phyloP scores from a whole-genome alignment of 1,140 invertebrate genomes.

The Stenopsyche tienmushanensis region DNA sequence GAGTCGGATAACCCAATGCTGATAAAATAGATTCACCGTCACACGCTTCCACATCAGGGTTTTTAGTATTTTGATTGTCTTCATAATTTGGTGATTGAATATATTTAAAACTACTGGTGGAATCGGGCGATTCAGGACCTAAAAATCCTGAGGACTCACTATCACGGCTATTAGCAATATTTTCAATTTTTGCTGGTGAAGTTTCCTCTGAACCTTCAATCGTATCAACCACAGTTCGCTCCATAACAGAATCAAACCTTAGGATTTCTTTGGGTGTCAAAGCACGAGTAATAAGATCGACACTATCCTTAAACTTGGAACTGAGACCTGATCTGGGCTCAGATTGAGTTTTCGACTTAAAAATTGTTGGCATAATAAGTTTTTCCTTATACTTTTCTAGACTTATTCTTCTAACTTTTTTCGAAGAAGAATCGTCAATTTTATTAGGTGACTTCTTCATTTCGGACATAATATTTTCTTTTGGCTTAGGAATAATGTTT shows the following conservation, averaged over 20 bases:
- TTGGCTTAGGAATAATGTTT: not conserved
- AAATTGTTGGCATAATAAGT: not conserved
- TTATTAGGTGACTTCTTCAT: not conserved
- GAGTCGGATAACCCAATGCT: too few species aligned
- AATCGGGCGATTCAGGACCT: conserved; percentile 51
- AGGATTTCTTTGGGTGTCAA: conserved; percentile 58
- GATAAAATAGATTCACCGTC: too few species aligned
- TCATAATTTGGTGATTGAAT: too few species aligned
- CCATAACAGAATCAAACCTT: conserved; percentile 58
- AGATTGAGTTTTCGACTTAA: too few species aligned
- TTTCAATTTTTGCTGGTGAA: conserved; percentile 22
- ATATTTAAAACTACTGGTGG: conserved; percentile 10
- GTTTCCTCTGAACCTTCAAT: conserved; percentile 44
- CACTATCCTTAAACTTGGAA: conserved; percentile 43
- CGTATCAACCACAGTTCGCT: conserved; percentile 46
- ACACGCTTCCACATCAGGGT: too few species aligned
- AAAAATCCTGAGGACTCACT: conserved; percentile 44
- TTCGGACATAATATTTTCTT: not conserved
- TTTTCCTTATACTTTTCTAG: conserved; percentile 55
- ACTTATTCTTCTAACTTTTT: conserved; percentile 53
- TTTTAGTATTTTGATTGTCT: too few species aligned
- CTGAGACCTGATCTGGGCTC: too few species aligned
- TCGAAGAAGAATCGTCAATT: conserved; percentile 31
- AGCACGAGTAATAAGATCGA: conserved; percentile 50
- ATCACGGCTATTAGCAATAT: conserved; percentile 25